Percentiles rank a stretch among this genome's conserved stretches.
Evolutionary conservation across 2,797 vertebrate species (phyloP).

Genomic region (Chloroceryle inda): DNA sequence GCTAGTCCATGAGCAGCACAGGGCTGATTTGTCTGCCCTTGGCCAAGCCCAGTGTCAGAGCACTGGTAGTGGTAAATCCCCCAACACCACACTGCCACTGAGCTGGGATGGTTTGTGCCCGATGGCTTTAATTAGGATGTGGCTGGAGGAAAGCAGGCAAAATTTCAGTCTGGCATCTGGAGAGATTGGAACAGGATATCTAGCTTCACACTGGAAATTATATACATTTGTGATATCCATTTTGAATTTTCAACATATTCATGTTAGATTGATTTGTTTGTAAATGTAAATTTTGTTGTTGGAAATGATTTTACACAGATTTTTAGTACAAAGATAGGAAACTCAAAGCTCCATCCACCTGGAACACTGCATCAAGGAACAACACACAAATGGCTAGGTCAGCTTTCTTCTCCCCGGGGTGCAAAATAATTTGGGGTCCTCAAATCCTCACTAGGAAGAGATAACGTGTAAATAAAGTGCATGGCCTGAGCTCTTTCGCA

Average conservation of each 20-base stretch:
- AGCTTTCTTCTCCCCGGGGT: not conserved
- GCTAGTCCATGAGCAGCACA: accelerated
- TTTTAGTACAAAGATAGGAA: not conserved
- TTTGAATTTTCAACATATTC: not conserved
- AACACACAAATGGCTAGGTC: accelerated
- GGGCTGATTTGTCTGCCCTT: not conserved
- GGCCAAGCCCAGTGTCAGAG: not conserved
- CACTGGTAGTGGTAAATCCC: not conserved
- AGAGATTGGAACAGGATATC: not conserved
- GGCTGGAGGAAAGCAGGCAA: not conserved
- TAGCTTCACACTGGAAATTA: not conserved
- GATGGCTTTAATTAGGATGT: not conserved
- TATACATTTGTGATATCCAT: not conserved
- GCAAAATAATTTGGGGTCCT: not conserved
- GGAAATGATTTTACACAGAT: not conserved
- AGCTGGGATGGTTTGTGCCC: not conserved
- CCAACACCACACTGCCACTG: accelerated
- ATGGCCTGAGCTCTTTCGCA: not conserved
- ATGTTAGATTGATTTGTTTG: not conserved
- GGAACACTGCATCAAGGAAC: not conserved
- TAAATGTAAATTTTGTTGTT: not conserved
- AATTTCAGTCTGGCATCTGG: not conserved
- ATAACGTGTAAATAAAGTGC: not conserved
- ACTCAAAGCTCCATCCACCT: not conserved
- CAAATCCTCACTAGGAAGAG: not conserved